Conservation (phyloP, 2,888 invertebrate genomes). For the Eristalis arbustorum region DNA sequence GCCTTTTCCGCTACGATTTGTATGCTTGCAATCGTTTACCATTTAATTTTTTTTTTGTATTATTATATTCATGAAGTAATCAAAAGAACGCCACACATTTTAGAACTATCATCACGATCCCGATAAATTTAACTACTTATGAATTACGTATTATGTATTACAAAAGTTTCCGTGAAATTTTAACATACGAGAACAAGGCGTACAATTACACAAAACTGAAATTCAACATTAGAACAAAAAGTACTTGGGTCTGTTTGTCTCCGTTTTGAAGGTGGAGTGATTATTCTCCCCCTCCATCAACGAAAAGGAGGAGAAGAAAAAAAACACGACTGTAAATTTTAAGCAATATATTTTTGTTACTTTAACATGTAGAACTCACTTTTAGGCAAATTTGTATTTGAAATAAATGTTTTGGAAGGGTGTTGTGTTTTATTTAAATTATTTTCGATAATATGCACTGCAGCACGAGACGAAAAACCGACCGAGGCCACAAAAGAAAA, state of each 20-base stretch:
- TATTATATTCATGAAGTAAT: slow-evolving; percentile 28
- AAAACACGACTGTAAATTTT: slow-evolving; percentile 32
- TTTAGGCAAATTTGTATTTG: not conserved
- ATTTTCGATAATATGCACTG: slow-evolving; percentile 10
- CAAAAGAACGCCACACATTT: slow-evolving; percentile 24
- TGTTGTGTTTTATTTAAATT: slow-evolving; percentile 10
- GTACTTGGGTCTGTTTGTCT: slow-evolving; percentile 19
- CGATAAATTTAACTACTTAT: not conserved
- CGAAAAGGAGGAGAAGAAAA: not conserved
- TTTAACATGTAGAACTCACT: not conserved
- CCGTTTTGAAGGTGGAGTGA: slow-evolving; percentile 35
- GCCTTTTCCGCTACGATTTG: not conserved
- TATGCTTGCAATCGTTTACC: slow-evolving; percentile 12
- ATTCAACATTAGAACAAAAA: not conserved
- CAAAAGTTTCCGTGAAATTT: not conserved
- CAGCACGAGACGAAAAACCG: slow-evolving; percentile 35
- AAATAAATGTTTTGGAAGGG: not conserved
- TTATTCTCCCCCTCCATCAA: slow-evolving; percentile 12
- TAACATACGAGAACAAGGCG: not conserved
- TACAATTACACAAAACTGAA: not conserved
- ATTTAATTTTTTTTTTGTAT: not conserved
- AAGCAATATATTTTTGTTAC: not conserved
- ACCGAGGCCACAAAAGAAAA: slow-evolving; percentile 42
- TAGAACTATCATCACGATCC: not conserved
- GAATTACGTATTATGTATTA: not conserved